phyloP scores from a whole-genome alignment of 92 coral and sea anemone genomes.

The Epizoanthus fatuus region DNA sequence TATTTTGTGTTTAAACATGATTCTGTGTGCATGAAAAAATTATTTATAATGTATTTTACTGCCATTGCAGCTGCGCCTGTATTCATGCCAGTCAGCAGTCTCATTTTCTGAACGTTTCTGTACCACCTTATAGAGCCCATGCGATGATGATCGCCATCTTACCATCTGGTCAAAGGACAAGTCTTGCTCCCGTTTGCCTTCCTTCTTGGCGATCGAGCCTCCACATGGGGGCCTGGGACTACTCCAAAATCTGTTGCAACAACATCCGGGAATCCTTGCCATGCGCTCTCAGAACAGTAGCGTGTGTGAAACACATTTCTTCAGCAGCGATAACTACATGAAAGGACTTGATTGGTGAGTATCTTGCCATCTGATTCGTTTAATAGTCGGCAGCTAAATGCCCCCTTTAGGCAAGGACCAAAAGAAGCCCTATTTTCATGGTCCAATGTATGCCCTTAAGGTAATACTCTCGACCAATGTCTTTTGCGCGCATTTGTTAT shows the following conservation, averaged over 20 bases:
- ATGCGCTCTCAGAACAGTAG: slow-evolving; percentile 44
- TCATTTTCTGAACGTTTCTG: too few species aligned
- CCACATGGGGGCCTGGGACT: slow-evolving; percentile 96
- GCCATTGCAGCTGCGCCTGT: too few species aligned
- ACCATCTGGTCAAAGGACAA: slow-evolving; percentile 93
- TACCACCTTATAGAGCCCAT: slow-evolving; percentile 78
- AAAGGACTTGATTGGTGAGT: slow-evolving; percentile 97
- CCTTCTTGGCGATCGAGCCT: slow-evolving; percentile 94
- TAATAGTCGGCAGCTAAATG: too few species aligned
- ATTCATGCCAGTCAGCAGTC: not conserved
- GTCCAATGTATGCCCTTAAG: too few species aligned
- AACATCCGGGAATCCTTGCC: slow-evolving; percentile 84
- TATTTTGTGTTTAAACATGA: too few species aligned
- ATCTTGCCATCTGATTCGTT: too few species aligned
- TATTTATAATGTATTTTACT: too few species aligned
- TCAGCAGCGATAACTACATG: slow-evolving; percentile 93
- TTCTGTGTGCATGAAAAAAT: too few species aligned
- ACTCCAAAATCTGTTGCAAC: slow-evolving; percentile 75
- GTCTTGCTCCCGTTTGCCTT: slow-evolving; percentile 92
- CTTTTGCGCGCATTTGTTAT: too few species aligned
- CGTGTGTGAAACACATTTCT: slow-evolving; percentile 82
- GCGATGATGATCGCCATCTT: slow-evolving; percentile 95
- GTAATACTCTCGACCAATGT: too few species aligned
- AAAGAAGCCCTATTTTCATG: too few species aligned
- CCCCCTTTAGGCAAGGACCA: too few species aligned